A percentile compares a stretch with the other conserved stretches of the same genome.
Conservation (phyloP, 2,113 vertebrate genomes). For the Pithys albifrons region DNA sequence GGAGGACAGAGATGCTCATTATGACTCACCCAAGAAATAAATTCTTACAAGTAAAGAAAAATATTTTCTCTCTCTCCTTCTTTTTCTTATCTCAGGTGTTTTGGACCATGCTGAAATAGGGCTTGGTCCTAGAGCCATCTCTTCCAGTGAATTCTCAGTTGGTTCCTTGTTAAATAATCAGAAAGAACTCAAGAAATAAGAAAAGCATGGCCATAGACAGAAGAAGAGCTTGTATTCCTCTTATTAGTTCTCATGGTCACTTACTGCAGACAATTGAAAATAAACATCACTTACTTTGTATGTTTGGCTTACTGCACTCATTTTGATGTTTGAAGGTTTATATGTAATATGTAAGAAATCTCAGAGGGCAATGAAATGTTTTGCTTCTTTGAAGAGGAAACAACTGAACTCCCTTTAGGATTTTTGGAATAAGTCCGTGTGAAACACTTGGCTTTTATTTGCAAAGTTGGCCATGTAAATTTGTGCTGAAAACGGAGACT, state of each 20-base stretch:
- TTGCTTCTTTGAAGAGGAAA: not conserved
- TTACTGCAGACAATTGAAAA: not conserved
- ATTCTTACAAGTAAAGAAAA: not conserved
- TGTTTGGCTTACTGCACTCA: not conserved
- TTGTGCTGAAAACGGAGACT: constrained; percentile 13
- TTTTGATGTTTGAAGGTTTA: not conserved
- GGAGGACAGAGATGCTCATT: not conserved
- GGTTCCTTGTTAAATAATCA: not conserved
- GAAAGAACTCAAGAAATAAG: not conserved
- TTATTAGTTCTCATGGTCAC: not conserved
- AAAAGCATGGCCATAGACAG: not conserved
- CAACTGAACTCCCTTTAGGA: not conserved
- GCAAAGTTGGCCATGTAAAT: not conserved
- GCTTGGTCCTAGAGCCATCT: not conserved
- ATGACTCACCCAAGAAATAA: not conserved
- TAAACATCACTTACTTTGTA: not conserved
- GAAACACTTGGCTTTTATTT: constrained; percentile 4
- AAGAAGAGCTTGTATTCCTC: not conserved
- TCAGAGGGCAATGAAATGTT: not conserved
- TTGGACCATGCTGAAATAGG: not conserved
- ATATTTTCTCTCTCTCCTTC: not conserved
- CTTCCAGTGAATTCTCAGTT: not conserved
- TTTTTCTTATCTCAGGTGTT: not conserved
- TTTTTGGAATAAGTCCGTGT: not conserved
- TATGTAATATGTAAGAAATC: not conserved